Evolutionary conservation across 2,113 vertebrate genomes (phyloP).

Genomic region (Lepisosteus osseus): DNA sequence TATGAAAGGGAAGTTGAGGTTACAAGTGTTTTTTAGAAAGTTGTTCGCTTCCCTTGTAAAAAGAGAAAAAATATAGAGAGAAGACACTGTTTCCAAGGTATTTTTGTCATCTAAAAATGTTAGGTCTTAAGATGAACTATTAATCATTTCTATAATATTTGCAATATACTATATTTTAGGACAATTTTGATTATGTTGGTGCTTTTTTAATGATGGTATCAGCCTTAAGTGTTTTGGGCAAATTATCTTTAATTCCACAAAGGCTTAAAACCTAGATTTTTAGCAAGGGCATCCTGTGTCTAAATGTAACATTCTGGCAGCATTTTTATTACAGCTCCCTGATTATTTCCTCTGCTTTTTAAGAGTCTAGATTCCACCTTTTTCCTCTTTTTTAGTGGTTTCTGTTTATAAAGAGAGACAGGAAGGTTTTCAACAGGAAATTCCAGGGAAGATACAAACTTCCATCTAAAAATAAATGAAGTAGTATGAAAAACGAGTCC

Average conservation of each 20-base stretch:
- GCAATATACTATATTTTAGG: neutral
- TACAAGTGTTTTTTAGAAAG: no score
- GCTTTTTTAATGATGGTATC: neutral
- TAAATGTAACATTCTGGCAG: neutral
- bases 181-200: neutral
- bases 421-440: slow-evolving; percentile 19
- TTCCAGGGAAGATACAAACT: slow-evolving; percentile 38
- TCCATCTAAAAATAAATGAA: slow-evolving; percentile 41
- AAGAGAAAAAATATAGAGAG: no score
- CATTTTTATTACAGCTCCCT: neutral
- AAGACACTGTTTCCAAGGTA: neutral
- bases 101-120: neutral
- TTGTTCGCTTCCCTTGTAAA: no score
- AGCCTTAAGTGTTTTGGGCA: neutral
- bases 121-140: no score
- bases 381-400: slow-evolving; percentile 1
- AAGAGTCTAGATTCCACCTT: neutral
- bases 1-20: no score
- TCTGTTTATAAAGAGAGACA: slow-evolving; percentile 4
- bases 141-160: neutral
- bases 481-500: slow-evolving; percentile 19
- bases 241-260: neutral
- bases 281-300: neutral
- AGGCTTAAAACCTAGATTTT: neutral
- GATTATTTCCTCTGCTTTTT: neutral